phyloP scores from a whole-genome alignment of 2,888 invertebrate genomes.

The Eupithecia subumbrata region DNA sequence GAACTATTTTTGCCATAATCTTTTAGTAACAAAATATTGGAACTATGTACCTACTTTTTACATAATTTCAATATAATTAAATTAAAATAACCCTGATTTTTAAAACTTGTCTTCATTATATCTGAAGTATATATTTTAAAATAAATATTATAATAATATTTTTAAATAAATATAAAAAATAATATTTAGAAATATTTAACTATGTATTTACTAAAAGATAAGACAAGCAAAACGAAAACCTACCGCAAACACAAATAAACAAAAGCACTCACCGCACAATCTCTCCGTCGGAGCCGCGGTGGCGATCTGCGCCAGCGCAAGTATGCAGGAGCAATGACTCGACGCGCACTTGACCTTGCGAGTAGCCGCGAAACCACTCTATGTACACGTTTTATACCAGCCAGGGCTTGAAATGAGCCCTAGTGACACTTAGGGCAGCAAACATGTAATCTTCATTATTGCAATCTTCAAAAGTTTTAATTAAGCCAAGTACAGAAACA shows the following conservation, averaged over 20 bases:
- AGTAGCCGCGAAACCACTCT: conserved; percentile 77
- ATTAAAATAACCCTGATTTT: background rate
- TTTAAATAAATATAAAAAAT: too few relatives aligned
- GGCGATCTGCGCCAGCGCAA: conserved; percentile 55
- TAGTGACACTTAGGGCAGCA: conserved; percentile 43
- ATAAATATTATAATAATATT: too few relatives aligned
- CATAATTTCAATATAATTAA: background rate
- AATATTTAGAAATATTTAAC: too few relatives aligned
- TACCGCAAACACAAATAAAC: conserved; percentile 11
- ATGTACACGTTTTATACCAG: conserved; percentile 79
- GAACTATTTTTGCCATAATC: background rate
- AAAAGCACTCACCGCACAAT: conserved; percentile 36
- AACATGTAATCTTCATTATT: background rate
- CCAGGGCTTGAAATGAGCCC: conserved; percentile 49
- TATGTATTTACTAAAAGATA: too few relatives aligned
- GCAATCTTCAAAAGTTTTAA: too few relatives aligned
- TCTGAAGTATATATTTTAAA: too few relatives aligned
- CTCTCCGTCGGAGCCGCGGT: conserved; percentile 28
- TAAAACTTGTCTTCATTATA: too few relatives aligned
- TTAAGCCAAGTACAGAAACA: too few relatives aligned
- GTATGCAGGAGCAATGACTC: conserved; percentile 79
- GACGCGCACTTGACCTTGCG: conserved; percentile 80
- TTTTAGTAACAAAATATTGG: background rate
- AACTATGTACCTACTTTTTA: too few relatives aligned
- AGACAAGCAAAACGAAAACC: background rate